Conservation (phyloP, 1,140 invertebrate genomes). For the Galleria mellonella region DNA sequence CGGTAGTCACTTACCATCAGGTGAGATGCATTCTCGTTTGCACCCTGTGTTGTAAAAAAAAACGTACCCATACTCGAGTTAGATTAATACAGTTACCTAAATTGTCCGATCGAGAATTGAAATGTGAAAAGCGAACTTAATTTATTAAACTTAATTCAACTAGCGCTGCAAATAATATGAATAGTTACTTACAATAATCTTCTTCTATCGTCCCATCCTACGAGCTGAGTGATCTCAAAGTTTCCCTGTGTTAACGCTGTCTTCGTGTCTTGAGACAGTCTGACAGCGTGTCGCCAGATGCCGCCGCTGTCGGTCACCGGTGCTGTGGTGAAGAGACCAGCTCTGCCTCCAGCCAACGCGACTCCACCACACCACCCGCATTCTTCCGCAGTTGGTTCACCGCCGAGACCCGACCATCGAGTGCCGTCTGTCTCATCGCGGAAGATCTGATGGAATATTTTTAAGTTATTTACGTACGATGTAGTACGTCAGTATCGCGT, state of each 20-base stretch:
- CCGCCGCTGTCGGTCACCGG: constrained; percentile 46
- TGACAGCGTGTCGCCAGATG: constrained; percentile 49
- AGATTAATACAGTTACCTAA: too few relatives aligned
- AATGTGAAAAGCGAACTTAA: too few relatives aligned
- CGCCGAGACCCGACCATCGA: constrained; percentile 60
- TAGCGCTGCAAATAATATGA: too few relatives aligned
- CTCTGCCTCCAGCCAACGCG: constrained; percentile 36
- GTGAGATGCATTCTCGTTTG: too few relatives aligned
- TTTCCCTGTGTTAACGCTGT: constrained; percentile 78
- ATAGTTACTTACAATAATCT: constrained; percentile 76
- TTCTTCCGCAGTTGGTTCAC: constrained; percentile 48
- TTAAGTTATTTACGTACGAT: too few relatives aligned
- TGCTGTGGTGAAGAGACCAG: constrained; percentile 40
- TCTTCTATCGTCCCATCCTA: constrained; percentile 79
- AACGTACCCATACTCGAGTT: too few relatives aligned
- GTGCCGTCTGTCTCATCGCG: constrained; percentile 54
- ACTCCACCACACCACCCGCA: constrained; percentile 57
- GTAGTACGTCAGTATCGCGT: too few relatives aligned
- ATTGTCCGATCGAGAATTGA: too few relatives aligned
- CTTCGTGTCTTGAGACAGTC: constrained; percentile 31
- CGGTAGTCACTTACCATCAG: too few relatives aligned
- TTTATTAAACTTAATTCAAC: too few relatives aligned
- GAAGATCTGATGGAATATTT: constrained; percentile 33
- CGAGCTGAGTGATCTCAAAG: constrained; percentile 79
- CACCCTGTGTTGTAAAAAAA: too few relatives aligned